Percentiles rank a stretch among this genome's conserved stretches.
phyloP scores from a whole-genome alignment of 1,140 invertebrate species.

The Zaprionus ghesquierei region DNA sequence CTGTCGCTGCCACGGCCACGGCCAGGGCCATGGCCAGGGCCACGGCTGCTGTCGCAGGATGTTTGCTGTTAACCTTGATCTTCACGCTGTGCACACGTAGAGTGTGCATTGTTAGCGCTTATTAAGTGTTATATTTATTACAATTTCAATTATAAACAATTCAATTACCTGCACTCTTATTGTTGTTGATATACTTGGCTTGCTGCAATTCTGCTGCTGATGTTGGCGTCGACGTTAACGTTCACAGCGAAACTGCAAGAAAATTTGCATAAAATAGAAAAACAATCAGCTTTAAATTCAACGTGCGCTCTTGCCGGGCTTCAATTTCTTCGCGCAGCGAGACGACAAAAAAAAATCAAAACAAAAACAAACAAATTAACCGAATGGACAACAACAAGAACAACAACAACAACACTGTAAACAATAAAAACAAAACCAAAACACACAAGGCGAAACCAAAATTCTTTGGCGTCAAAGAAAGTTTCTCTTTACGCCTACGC shows the following conservation, averaged over 20 bases:
- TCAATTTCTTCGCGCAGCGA: constrained; percentile 47
- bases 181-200: constrained; percentile 8
- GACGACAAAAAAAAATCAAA: constrained; percentile 26
- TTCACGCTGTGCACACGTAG: constrained; percentile 50
- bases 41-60: neutral
- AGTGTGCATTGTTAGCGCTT: neutral
- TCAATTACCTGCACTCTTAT: constrained; percentile 46
- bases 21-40: neutral
- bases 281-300: constrained; percentile 63
- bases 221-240: constrained; percentile 5
- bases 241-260: constrained; percentile 29
- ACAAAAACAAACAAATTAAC: neutral
- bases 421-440: neutral
- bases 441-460: constrained; percentile 6
- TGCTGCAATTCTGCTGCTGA: neutral
- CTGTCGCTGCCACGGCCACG: neutral
- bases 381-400: too few relatives aligned
- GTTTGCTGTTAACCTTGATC: constrained; percentile 55
- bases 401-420: neutral
- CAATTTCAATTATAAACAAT: neutral
- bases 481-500: constrained; percentile 36
- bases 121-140: neutral
- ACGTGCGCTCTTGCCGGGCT: constrained; percentile 54
- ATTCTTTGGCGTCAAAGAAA: constrained; percentile 14
- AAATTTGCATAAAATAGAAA: constrained; percentile 71